Percentiles rank a stretch among this genome's conserved stretches.
Evolutionary conservation across 1,140 invertebrate species (phyloP).

Genomic region (Drosophila bocki): DNA sequence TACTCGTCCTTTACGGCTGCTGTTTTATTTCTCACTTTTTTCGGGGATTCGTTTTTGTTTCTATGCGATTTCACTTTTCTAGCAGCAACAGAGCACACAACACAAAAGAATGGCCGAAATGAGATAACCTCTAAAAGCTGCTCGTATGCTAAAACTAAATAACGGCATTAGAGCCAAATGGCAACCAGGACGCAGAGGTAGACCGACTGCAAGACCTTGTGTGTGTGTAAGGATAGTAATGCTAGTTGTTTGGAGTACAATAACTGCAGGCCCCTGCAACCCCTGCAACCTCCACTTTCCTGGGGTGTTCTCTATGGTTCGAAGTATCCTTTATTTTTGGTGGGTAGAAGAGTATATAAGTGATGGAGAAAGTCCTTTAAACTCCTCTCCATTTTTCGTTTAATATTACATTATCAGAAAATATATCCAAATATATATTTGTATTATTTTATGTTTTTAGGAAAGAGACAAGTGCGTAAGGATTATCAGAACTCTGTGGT

Average conservation of each 20-base stretch:
- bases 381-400: background rate
- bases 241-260: constrained; percentile 61
- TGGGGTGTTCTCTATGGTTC: background rate
- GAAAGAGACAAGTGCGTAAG: background rate
- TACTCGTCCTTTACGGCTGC: constrained; percentile 22
- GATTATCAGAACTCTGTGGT: background rate
- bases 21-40: constrained; percentile 18
- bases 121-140: constrained; percentile 78
- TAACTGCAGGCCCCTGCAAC: constrained; percentile 21
- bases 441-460: background rate
- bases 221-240: constrained; percentile 44
- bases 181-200: constrained; percentile 37
- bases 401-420: background rate
- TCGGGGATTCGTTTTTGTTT: constrained; percentile 18
- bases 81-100: constrained; percentile 25
- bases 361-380: background rate
- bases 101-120: constrained; percentile 58
- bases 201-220: constrained; percentile 27
- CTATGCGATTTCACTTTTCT: constrained; percentile 38
- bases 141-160: constrained; percentile 82
- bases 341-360: background rate
- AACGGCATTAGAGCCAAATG: constrained; percentile 66
- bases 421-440: accelerated
- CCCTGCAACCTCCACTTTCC: background rate
- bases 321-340: no score